Conservation (phyloP, 2,113 vertebrate species). For the Erinaceus europaeus region DNA sequence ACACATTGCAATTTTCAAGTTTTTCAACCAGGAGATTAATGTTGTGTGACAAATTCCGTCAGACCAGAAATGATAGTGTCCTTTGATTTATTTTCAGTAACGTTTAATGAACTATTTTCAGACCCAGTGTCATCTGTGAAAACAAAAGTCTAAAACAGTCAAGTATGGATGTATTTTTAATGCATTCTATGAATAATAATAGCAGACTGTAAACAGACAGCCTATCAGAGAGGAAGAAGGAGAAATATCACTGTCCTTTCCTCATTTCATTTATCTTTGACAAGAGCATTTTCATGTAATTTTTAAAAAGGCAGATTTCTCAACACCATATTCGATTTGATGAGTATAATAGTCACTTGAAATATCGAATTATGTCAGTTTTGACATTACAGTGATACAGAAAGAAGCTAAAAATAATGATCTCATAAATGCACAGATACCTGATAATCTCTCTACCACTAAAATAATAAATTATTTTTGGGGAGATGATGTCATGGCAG, state of each 20-base stretch:
- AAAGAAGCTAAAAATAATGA: not conserved
- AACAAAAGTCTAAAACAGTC: constrained; percentile 52
- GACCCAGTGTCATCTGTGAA: constrained; percentile 30
- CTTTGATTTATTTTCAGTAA: constrained; percentile 44
- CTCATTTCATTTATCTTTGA: constrained; percentile 1
- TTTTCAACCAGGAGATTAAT: constrained; percentile 37
- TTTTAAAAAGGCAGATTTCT: constrained; percentile 7
- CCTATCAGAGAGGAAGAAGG: not conserved
- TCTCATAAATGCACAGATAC: not conserved
- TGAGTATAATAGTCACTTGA: not conserved
- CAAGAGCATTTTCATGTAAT: not conserved
- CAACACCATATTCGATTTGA: not conserved
- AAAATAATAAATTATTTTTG: too few relatives aligned
- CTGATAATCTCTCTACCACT: too few relatives aligned
- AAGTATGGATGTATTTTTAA: constrained; percentile 52
- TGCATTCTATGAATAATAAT: constrained; percentile 41
- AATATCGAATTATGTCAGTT: not conserved
- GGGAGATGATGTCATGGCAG: too few relatives aligned
- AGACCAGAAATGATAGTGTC: constrained; percentile 23
- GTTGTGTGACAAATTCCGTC: not conserved
- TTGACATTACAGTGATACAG: not conserved
- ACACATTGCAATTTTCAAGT: not conserved
- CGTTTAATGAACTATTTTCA: constrained; percentile 16
- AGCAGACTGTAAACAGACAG: not conserved
- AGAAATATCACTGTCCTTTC: not conserved